Evolutionary conservation across 1,140 invertebrate species (phyloP), one percentile per base, ranked within the genome.

Genomic region (Pogonomyrmex californicus): DNA sequence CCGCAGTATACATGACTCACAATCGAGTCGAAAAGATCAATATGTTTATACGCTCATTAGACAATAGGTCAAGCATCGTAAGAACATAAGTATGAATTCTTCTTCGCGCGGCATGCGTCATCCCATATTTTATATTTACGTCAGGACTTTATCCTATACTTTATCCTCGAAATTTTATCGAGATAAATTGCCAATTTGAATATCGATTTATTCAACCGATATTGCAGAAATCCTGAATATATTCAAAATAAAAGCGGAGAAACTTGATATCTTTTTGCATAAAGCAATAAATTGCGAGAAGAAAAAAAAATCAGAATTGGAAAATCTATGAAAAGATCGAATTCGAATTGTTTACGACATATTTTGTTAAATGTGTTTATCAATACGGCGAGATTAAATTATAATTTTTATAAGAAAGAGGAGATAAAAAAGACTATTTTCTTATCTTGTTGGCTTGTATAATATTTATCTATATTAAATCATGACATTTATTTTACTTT

Each of bases 1-100:
- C n/a, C 41, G 51, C 62, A 71, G n/a, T n/a, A 73, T 41, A 56
- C 6, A 47, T 75, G 79, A 83, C 54, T 83, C 68, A 75, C 44
- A 36, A 83, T 75, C 41, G 79, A 23, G 17, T 23, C 1, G 12
- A 44, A 66, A 54, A n/a, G 62, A 56, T 54, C 14, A 38, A 23
- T 9, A 36, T 49, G 33, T n/a, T 33, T 10, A 10, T 36, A 23
- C n/a, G 10, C 36, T 78, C 17, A 6, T 81, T 41, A 41, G 9
- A 70, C 17, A 49, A 49, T 23, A 17, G 14, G 30, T 1, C 65
- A 14, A 38, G 56, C 44, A 10, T 62, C 14, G 38, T 82, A 82
- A 82, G 65, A 41, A 58, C 49, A n/a, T 70, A 33, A 68, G 7
- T 82, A 58, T 38, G 49, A 70, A 81, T 56, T 38, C 7, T 36